Evolutionary conservation across 2,113 vertebrate species (phyloP), one percentile per base, ranked within the genome.

Genomic region (Stercorarius parasiticus): DNA sequence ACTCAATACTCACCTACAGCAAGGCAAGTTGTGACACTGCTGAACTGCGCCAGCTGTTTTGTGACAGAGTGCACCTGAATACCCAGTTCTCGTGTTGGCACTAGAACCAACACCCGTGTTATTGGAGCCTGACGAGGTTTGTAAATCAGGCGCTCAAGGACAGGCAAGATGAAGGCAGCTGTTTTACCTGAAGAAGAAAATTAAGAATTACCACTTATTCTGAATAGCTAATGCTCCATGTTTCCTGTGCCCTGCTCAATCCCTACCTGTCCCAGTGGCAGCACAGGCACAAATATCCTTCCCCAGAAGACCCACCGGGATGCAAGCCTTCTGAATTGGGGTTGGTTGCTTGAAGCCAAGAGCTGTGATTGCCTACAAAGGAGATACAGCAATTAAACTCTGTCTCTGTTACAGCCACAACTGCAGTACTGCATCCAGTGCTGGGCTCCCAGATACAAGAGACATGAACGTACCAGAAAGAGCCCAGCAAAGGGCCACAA

Each of bases 201-300:
- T 23, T 11, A 43, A 43, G 18, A 40, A 53, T 50, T 55, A 82
- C 6, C 19, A 43, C 6, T 27, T 42, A 50, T 4, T 67, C 20
- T 22, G 19, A 85, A 53, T 13, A 67, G 32, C 17, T 55, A 40
- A 38, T 23, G 65, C 25, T 38, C 43, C 19, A 19, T 2, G 15
- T 43, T 67, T 29, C 26, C 15, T 53, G 30, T 34, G 29, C 10
- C 17, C 32, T 42, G 72, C 34, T 77, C 26, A 32, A 58, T 1
- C 2, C 96, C 78, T 89, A 99, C 99, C 99, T 91, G 99, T 99
- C 80, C 99, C 99, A 32, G 99, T 99, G 40, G 99, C 99, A 55
- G 99, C 99, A 64, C 99, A 99, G 58, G 99, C 99, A 76, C 99
- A 99, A 66, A 99, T 98, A 96, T 99, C 99, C 95, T 98, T 98